Evolutionary conservation across 2,113 vertebrate species (phyloP).

Genomic region (Gnathonemus echidnorhynchus): DNA sequence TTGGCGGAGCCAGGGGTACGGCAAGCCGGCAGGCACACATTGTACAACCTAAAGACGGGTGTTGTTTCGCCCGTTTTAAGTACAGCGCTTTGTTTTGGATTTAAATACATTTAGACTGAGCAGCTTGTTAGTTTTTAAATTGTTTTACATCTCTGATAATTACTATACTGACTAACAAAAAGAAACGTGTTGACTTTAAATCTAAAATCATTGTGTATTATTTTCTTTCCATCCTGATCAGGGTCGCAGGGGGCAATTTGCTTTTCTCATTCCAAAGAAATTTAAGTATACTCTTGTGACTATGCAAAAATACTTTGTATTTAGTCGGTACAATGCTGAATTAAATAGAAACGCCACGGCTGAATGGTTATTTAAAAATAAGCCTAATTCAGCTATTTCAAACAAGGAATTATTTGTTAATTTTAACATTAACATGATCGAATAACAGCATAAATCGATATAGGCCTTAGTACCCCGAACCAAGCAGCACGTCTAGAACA

Average conservation of each 20-base stretch:
- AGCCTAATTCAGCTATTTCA: not conserved
- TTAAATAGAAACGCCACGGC: not conserved
- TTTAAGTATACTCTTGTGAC: not conserved
- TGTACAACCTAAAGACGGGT: not conserved
- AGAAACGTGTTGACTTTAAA: not conserved
- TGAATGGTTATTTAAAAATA: not conserved
- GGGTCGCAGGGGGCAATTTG: not conserved
- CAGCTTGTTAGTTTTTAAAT: not conserved
- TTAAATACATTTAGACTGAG: not conserved
- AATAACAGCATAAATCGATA: not conserved
- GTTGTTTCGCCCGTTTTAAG: not conserved
- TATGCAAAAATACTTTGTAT: not conserved
- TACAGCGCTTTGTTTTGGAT: not conserved
- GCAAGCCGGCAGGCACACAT: not conserved
- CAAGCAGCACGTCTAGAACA: not conserved
- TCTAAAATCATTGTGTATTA: not conserved
- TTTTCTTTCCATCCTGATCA: not conserved
- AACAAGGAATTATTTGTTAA: not conserved
- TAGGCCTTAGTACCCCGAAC: not conserved
- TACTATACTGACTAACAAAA: not conserved
- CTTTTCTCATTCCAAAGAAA: not conserved
- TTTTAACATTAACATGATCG: not conserved
- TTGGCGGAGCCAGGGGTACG: slow-evolving; percentile 6
- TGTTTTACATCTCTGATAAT: not conserved
- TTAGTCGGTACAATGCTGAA: not conserved